Evolutionary conservation across 2,888 invertebrate genomes (phyloP).

Genomic region (Patella depressa): DNA sequence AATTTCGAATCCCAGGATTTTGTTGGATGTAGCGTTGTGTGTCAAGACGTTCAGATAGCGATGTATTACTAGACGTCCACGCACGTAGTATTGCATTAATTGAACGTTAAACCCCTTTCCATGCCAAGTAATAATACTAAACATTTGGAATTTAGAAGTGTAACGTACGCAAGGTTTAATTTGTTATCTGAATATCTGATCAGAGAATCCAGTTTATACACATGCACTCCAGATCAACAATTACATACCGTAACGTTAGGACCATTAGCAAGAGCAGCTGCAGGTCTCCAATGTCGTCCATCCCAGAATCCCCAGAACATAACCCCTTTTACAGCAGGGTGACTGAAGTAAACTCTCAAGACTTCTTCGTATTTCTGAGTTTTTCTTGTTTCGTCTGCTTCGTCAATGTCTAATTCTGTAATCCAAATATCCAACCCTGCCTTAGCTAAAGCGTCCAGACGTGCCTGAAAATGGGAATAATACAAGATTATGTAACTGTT

Average conservation of each 20-base stretch:
- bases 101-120: too few relatives aligned
- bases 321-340: conserved; percentile 21
- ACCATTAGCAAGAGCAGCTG: conserved; percentile 33
- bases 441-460: conserved; percentile 43
- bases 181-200: too few relatives aligned
- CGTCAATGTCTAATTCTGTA: conserved; percentile 45
- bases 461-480: conserved; percentile 29
- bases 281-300: conserved; percentile 14
- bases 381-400: conserved; percentile 33
- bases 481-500: too few relatives aligned
- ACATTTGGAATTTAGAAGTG: too few relatives aligned
- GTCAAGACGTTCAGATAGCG: too few relatives aligned
- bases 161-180: too few relatives aligned
- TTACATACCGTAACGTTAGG: conserved; percentile 26
- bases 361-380: conserved; percentile 28
- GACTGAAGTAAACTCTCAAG: conserved; percentile 23
- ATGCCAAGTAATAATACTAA: too few relatives aligned
- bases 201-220: background rate
- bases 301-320: conserved; percentile 37
- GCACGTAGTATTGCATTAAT: too few relatives aligned
- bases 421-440: conserved; percentile 51
- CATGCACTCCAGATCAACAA: too few relatives aligned
- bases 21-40: too few relatives aligned
- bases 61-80: too few relatives aligned
- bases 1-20: too few relatives aligned